Conservation (phyloP, 2,888 invertebrate genomes). For the Drosophila bunnanda region DNA sequence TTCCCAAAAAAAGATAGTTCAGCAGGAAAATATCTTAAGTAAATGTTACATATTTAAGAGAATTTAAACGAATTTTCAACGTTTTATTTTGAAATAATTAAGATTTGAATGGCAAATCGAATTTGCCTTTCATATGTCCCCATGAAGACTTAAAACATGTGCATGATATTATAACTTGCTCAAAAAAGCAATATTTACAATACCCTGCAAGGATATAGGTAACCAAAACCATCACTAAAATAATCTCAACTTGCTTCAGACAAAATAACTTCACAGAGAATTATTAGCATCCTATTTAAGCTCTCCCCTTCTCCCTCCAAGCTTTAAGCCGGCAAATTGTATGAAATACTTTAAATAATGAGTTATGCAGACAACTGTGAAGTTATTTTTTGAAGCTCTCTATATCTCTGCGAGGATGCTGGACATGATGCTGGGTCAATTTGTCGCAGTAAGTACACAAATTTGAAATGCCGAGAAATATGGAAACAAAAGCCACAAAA, state of each 20-base stretch:
- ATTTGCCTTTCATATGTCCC: too few species aligned
- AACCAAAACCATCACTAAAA: too few species aligned
- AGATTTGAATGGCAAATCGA: too few species aligned
- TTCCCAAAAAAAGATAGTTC: not conserved
- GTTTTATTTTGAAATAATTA: too few species aligned
- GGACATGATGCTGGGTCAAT: slow-evolving; percentile 60
- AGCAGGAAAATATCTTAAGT: not conserved
- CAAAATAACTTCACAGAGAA: too few species aligned
- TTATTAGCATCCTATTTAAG: not conserved
- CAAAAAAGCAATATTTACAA: too few species aligned
- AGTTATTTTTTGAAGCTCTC: slow-evolving; percentile 55
- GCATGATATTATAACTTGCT: too few species aligned
- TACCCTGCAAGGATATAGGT: too few species aligned
- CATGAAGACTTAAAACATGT: too few species aligned
- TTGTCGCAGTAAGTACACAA: slow-evolving; percentile 67
- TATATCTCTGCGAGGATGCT: not conserved
- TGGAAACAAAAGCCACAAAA: slow-evolving; percentile 61
- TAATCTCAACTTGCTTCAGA: too few species aligned
- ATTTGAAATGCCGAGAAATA: slow-evolving; percentile 70
- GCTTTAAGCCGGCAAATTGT: slow-evolving; percentile 24
- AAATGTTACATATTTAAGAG: not conserved
- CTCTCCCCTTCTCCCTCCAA: slow-evolving; percentile 3
- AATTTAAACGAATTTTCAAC: too few species aligned
- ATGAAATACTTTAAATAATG: slow-evolving; percentile 26
- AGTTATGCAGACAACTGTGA: slow-evolving; percentile 51